Evolutionary conservation across 2,888 invertebrate genomes (phyloP).

Genomic region (Caenorhabditis drosophilae): DNA sequence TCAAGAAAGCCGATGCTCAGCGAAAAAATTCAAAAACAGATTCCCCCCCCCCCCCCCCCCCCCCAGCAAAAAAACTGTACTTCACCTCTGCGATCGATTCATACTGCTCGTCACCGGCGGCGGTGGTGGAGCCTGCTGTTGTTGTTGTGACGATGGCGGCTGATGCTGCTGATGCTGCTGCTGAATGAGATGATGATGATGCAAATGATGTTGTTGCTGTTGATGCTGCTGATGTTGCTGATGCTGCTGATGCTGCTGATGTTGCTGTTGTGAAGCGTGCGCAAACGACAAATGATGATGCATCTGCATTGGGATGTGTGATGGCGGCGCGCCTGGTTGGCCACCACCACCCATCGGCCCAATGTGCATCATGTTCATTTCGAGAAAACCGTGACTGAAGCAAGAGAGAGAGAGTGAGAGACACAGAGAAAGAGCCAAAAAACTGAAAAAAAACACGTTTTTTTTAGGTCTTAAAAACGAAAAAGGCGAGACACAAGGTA

Average conservation of each 20-base stretch:
- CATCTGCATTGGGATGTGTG: slow-evolving; percentile 22
- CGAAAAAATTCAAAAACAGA: too few relatives aligned
- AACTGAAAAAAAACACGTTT: slow-evolving; percentile 5
- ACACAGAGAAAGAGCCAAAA: slow-evolving; percentile 1
- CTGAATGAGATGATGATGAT: slow-evolving; percentile 1
- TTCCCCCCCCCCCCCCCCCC: too few relatives aligned
- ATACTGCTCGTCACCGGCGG: slow-evolving; percentile 49
- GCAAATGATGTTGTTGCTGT: neutral
- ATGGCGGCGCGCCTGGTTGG: slow-evolving; percentile 15
- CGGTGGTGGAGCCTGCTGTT: slow-evolving; percentile 5
- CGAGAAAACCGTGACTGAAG: neutral
- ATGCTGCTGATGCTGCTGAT: too few relatives aligned
- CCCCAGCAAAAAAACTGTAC: too few relatives aligned
- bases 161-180: slow-evolving; percentile 25
- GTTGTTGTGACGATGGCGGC: neutral
- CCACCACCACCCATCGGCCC: slow-evolving; percentile 46
- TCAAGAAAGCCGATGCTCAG: too few relatives aligned
- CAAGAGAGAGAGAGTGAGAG: slow-evolving; percentile 3
- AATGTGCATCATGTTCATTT: slow-evolving; percentile 57
- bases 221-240: too few relatives aligned
- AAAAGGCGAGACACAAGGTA: too few relatives aligned
- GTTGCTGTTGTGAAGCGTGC: neutral
- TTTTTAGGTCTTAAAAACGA: neutral
- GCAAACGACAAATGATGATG: slow-evolving; percentile 21
- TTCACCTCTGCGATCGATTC: slow-evolving; percentile 57